These are phyloP conservation scores for Alosa sapidissima DNA, from an alignment of 2,797 vertebrate species.

Conservation along the genomic window DNA sequence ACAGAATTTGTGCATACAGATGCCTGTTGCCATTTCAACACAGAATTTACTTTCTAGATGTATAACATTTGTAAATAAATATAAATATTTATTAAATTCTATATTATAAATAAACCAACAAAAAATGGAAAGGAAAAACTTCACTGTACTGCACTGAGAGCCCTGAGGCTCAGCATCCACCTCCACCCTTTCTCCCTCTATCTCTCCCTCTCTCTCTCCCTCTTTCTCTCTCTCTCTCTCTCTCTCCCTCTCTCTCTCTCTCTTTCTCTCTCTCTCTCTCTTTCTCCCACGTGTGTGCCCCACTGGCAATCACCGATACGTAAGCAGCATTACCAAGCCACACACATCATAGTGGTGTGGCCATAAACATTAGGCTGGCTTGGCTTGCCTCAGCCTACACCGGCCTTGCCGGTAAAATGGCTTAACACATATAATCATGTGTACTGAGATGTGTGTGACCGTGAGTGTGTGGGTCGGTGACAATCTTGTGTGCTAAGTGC, in stretches of 20 bases:
- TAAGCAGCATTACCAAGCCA: neutral
- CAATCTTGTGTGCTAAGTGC: constrained; percentile 21
- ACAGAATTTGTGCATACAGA: too few species aligned
- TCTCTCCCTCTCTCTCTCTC: too few species aligned
- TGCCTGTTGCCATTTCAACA: too few species aligned
- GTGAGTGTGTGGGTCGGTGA: constrained; percentile 7
- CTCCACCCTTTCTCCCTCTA: neutral
- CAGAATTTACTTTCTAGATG: too few species aligned
- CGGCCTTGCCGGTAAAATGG: neutral
- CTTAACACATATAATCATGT: constrained; percentile 1
- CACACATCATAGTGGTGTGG: neutral
- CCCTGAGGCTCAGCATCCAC: neutral
- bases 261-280: neutral
- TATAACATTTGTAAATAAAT: too few species aligned
- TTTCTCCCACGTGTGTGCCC: neutral
- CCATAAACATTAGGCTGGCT: neutral
- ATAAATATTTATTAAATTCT: too few species aligned
- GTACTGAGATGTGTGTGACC: neutral
- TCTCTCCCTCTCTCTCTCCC: neutral
- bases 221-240: too few species aligned
- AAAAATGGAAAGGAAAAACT: neutral
- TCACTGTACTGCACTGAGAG: neutral
- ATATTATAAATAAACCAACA: too few species aligned
- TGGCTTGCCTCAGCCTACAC: neutral
- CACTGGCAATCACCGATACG: neutral